Evolutionary conservation across 2,888 invertebrate species (phyloP).

Genomic region (Lordiphosa andalusiaca): DNA sequence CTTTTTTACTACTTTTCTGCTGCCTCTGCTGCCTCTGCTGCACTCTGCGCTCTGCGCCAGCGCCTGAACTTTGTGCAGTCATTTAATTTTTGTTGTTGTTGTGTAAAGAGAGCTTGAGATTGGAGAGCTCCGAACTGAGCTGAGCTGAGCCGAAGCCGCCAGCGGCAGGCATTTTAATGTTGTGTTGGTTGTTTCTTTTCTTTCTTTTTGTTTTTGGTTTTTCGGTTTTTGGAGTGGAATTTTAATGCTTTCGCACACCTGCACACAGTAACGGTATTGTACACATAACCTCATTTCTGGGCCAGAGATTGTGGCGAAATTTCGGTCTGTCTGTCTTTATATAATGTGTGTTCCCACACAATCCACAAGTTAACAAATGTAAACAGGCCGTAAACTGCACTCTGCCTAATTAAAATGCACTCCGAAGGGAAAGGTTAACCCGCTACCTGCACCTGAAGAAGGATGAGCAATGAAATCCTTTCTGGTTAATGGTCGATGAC

Average conservation of each 20-base stretch:
- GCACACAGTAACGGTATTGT: conserved; percentile 66
- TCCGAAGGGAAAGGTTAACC: conserved; percentile 24
- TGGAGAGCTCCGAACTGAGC: conserved; percentile 3
- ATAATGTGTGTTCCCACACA: not conserved
- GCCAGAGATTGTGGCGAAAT: conserved; percentile 56
- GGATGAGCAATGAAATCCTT: conserved; percentile 69
- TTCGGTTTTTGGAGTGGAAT: conserved; percentile 60
- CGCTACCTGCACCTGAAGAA: conserved; percentile 49
- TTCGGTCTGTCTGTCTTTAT: conserved; percentile 18
- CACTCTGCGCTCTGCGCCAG: conserved; percentile 40
- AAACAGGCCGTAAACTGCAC: conserved; percentile 36
- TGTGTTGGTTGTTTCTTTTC: conserved; percentile 20
- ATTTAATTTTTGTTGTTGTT: conserved; percentile 54
- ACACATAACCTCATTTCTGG: conserved; percentile 64
- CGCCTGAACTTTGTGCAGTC: conserved; percentile 70
- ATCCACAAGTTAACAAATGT: not conserved
- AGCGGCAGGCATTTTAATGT: conserved; percentile 41
- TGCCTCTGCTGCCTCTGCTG: conserved; percentile 19
- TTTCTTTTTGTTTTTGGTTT: too few species aligned
- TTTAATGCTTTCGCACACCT: conserved; percentile 74
- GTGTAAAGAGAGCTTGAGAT: conserved; percentile 33
- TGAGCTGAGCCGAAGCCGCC: conserved; percentile 4
- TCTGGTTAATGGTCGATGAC: conserved; percentile 68
- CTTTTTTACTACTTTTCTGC: conserved; percentile 52
- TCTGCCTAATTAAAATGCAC: conserved; percentile 65